Base-by-base conservation (phyloP, 2,797 vertebrate genomes). In the Furcifer pardalis region DNA sequence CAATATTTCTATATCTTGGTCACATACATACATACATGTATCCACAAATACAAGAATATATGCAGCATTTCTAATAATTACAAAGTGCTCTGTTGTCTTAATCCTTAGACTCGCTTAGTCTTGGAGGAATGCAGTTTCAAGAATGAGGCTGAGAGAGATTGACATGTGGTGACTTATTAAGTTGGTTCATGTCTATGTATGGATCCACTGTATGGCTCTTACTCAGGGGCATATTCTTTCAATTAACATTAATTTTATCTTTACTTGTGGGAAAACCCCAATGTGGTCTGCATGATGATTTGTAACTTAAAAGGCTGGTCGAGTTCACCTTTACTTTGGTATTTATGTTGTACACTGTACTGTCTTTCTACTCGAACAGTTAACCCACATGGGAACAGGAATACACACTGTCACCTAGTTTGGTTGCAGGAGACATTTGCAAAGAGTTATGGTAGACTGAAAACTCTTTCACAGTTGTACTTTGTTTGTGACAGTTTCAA, bases 401-500 rank as follows among this genome's bases (percentile, higher is more conserved):
- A 71, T 46, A 68, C 23, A 37, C 37, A n/a, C 15, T 12, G 35
- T 4, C 35, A 62, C 17, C n/a, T 74, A 49, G 12, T 68, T 76
- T 32, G 21, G 32, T 69, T 76, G 46, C n/a, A 80, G 59, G 30
- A 44, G 35, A 5, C 1, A n/a, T 5, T 49, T 76, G 35, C 30
- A 80, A 75, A 27, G 12, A 27, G 44, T 56, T 27, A 40, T 30
- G 17, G 21, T 59, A 23, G 49, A 77, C n/a, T 83, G 19, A n/a
- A 69, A 77, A 60, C 13, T 44, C 65, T 40, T 79, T 71, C 66
- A 69, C 10, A 19, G 12, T 35, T 32, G 21, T 32, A 59, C 37
- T 42, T 7, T 60, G 7, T 13, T 71, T 10, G 35, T 78, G 79
- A 62, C 73, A 86, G 37, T 73, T 86, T 81, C 40, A 77, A 76